phyloP scores from a whole-genome alignment of 1,140 invertebrate genomes.

The Brachionus sp. region DNA sequence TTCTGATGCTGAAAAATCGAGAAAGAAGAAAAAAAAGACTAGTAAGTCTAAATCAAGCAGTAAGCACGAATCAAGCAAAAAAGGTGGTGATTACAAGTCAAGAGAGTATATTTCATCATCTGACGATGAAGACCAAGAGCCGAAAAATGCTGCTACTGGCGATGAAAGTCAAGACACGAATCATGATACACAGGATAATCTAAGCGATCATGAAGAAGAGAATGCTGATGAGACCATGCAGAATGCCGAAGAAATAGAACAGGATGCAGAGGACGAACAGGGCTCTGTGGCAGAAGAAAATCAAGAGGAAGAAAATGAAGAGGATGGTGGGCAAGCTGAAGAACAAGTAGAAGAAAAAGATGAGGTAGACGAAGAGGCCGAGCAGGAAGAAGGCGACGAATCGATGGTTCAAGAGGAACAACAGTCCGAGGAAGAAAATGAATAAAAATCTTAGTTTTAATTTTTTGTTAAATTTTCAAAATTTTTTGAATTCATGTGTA shows the following conservation, averaged over 20 bases:
- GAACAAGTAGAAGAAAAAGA: not conserved
- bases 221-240: constrained; percentile 47
- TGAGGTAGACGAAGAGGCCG: not conserved
- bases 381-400: not conserved
- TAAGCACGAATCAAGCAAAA: constrained; percentile 49
- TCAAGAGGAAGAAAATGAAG: not conserved
- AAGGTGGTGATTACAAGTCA: constrained; percentile 3
- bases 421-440: not conserved
- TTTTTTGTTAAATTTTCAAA: not conserved
- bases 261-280: not conserved
- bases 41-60: constrained; percentile 46
- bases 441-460: not conserved
- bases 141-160: constrained; percentile 50
- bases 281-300: not conserved
- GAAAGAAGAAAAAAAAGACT: constrained; percentile 49
- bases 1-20: constrained; percentile 51
- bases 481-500: not conserved
- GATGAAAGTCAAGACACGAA: constrained; percentile 44
- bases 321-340: not conserved
- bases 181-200: constrained; percentile 49
- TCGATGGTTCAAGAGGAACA: not conserved
- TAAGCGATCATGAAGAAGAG: constrained; percentile 49
- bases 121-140: constrained; percentile 50
- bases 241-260: constrained; percentile 47
- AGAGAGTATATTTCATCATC: constrained; percentile 43